Evolutionary conservation across 2,113 vertebrate species (phyloP).

Genomic region (Barnardius zonarius): DNA sequence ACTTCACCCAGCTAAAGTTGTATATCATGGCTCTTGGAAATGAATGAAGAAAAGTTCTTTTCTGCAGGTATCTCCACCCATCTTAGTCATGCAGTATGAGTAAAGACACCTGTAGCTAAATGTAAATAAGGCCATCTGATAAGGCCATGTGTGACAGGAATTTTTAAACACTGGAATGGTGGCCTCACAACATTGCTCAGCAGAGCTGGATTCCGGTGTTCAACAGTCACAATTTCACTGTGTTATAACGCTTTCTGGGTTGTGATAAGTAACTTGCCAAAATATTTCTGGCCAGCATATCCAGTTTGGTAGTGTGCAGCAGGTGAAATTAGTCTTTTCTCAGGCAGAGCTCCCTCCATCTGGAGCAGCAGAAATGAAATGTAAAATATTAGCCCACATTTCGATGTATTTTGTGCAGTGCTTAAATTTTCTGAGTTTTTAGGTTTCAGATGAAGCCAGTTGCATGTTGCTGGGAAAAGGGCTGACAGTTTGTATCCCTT

Average conservation of each 20-base stretch:
- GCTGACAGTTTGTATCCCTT: neutral
- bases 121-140: constrained; percentile 47
- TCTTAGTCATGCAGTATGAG: constrained; percentile 29
- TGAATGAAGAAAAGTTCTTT: neutral
- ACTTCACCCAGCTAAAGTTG: neutral
- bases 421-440: neutral
- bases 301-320: neutral
- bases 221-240: neutral
- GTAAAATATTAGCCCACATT: neutral
- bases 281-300: neutral
- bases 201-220: neutral
- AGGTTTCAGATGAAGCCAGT: neutral
- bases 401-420: neutral
- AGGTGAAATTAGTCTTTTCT: neutral
- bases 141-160: neutral
- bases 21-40: neutral
- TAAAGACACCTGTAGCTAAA: constrained; percentile 54
- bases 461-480: neutral
- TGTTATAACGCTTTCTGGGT: neutral
- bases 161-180: constrained; percentile 24
- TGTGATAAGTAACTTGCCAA: neutral
- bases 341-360: neutral
- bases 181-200: neutral
- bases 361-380: neutral
- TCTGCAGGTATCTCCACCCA: constrained; percentile 20